These are phyloP conservation scores for Steatocranus sp. DNA, from an alignment of 2,797 vertebrate species.

Conservation along the genomic window DNA sequence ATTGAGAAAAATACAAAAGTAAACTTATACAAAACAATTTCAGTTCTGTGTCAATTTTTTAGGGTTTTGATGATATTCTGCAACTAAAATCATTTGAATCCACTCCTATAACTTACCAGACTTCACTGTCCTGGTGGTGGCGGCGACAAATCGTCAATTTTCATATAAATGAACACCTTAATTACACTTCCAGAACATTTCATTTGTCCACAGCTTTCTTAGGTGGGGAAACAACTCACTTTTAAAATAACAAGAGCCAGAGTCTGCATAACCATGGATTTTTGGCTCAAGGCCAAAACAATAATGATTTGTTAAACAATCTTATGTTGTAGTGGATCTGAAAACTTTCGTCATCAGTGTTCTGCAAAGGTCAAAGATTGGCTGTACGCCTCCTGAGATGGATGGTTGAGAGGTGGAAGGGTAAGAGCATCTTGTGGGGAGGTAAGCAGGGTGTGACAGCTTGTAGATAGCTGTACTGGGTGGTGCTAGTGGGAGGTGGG, in stretches of 20 bases:
- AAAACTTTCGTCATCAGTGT: neutral
- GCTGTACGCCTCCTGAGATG: neutral
- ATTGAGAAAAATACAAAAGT: neutral
- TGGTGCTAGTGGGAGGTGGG: constrained; percentile 46
- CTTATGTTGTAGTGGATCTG: neutral
- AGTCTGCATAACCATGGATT: neutral
- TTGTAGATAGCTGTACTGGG: constrained; percentile 33
- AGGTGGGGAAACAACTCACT: neutral
- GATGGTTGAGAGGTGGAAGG: constrained; percentile 2
- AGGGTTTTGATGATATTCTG: neutral
- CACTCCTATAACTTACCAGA: neutral
- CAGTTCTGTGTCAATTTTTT: neutral
- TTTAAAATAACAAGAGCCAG: neutral
- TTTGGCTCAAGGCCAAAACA: neutral
- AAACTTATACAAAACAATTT: neutral
- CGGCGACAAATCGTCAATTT: neutral
- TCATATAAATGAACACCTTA: neutral
- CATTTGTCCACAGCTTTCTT: neutral
- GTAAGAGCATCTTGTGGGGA: neutral
- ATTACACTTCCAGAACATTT: neutral
- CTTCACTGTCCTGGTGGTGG: neutral
- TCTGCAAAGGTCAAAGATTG: neutral
- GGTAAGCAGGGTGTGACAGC: constrained; percentile 34
- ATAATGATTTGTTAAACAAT: neutral
- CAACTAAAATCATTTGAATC: neutral